Evolutionary conservation across 2,888 invertebrate species (phyloP), one percentile per base, ranked within the genome.

Genomic region (Acanthosepion lycidas): DNA sequence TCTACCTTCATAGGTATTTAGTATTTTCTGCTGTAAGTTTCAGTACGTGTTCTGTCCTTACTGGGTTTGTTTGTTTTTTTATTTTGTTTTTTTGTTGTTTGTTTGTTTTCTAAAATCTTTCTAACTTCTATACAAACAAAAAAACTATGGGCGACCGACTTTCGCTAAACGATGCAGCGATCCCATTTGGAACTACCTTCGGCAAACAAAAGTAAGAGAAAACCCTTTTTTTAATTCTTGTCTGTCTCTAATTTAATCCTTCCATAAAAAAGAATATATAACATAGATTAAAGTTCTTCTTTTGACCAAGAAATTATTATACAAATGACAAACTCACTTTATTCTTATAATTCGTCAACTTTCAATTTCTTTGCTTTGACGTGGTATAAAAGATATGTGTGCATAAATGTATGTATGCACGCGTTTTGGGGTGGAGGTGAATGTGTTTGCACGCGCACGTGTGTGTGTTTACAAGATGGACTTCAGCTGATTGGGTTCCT

Each of bases 181-280:
- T 92, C 28, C 92, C 92, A 6, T 92, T 92, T 28, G 92, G 92
- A 92, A 49, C 92, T 49, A 92, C 92, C n/a, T 92, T 92, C n/a
- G 92, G 92, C 28, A 92, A 92, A n/a, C 92, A 49, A 28, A 92
- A 92, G 92, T 92, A 92, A 92, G 92, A 92, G 53, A 92, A 92
- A 92, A 78, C 78, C 78, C 26, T 48, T 9, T 92, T 42, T 92
- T 49, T 49, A 49, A 92, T 92, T 49, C 15, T 49, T 92, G 12
- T 23, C 1, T 92, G 28, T 51, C 26, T 92, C 42, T 92, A 15
- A 5, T 23, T 33, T 8, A 42, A 51, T 6, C 18, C 51, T 6
- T 5, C 26, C n/a, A n/a, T 0, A 92, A 92, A 23, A 92, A 51
- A 15, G 2, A 15, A 78, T n/a, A 78, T 78, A 78, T 59, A 12